A percentile compares a stretch with the other conserved stretches of the same genome.
Conservation (phyloP, 2,888 invertebrate genomes). For the Coleophora deauratella region DNA sequence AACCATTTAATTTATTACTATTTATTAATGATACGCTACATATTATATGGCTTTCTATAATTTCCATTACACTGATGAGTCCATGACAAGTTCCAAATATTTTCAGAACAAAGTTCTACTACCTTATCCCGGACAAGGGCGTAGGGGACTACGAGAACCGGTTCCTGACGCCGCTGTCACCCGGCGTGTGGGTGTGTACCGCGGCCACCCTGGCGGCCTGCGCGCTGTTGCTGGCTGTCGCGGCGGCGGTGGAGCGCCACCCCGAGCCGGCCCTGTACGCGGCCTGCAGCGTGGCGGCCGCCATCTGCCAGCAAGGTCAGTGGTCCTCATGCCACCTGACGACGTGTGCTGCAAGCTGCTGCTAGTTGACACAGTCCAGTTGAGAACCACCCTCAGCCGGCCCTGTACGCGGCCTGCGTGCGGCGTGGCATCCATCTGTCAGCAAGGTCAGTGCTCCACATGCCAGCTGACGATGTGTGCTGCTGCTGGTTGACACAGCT, state of each 20-base stretch:
- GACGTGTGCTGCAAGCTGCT: no score
- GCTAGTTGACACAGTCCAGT: no score
- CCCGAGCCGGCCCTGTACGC: slow-evolving; percentile 30
- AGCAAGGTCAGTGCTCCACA: slow-evolving; percentile 46
- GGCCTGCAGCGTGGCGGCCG: slow-evolving; percentile 52
- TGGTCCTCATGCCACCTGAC: no score
- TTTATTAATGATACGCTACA: no score
- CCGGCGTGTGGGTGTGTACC: slow-evolving; percentile 54
- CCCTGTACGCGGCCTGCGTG: no score
- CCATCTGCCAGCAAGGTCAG: slow-evolving; percentile 54
- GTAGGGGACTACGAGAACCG: slow-evolving; percentile 56
- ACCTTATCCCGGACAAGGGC: slow-evolving; percentile 50
- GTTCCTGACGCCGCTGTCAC: slow-evolving; percentile 62
- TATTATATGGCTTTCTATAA: no score
- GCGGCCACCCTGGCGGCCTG: slow-evolving; percentile 35
- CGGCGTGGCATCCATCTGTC: slow-evolving; percentile 52
- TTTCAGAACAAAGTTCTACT: slow-evolving; percentile 56
- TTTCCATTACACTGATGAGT: no score
- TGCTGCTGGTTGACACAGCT: no score
- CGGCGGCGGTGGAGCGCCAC: slow-evolving; percentile 40
- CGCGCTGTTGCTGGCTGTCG: slow-evolving; percentile 39
- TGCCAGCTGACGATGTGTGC: no score
- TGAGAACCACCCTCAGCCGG: no score
- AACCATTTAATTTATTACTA: no score
- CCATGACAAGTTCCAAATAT: not conserved